phyloP scores from a whole-genome alignment of 2,113 vertebrate genomes.

The Tragulus kanchil region DNA sequence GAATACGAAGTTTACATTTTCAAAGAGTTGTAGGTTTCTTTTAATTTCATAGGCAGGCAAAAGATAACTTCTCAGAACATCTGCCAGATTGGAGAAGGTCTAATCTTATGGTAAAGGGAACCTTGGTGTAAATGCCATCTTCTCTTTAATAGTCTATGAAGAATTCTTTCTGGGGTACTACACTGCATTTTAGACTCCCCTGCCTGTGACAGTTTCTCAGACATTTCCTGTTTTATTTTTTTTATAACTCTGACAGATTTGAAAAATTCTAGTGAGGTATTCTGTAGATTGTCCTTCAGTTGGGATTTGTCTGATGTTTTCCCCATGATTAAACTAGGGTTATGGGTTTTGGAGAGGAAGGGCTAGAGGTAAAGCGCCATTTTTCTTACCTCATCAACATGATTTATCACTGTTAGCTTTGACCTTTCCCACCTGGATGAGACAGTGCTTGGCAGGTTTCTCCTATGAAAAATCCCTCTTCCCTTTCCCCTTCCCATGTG shows the following conservation, averaged over 20 bases:
- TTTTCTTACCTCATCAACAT: background rate
- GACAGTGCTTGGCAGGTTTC: background rate
- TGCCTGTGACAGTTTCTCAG: background rate
- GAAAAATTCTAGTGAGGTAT: background rate
- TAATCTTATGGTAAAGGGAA: background rate
- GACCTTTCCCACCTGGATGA: background rate
- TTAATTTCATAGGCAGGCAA: conserved; percentile 26
- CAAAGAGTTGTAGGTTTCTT: background rate
- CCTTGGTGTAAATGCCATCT: background rate
- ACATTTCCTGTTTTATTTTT: background rate
- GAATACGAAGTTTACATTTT: background rate
- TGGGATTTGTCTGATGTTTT: background rate
- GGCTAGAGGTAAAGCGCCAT: background rate
- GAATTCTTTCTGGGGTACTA: background rate
- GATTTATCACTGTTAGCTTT: background rate
- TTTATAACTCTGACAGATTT: background rate
- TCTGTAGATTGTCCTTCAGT: background rate
- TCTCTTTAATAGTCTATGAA: background rate
- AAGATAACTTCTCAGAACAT: background rate
- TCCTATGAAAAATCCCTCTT: background rate
- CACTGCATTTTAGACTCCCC: background rate
- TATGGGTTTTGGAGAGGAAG: background rate
- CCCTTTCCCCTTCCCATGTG: background rate
- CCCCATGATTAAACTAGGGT: background rate
- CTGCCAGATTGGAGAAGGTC: background rate